phyloP scores from a whole-genome alignment of 2,113 vertebrate genomes.

The Tragulus kanchil region DNA sequence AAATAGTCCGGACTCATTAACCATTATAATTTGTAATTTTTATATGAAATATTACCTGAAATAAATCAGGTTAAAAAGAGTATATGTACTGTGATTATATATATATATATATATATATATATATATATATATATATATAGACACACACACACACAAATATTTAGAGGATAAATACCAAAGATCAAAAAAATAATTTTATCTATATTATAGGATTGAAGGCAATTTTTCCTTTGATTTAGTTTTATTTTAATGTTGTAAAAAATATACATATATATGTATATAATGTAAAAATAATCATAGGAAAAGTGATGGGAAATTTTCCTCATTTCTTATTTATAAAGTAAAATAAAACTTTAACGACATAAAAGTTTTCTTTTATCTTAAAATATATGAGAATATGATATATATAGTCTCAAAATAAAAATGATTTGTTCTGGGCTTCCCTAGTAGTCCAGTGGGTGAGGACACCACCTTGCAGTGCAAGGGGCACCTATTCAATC shows the following conservation, averaged over 20 bases:
- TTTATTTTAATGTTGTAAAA: neutral
- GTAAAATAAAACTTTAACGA: conserved; percentile 28
- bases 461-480: no score
- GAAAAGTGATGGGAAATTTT: neutral
- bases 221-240: neutral
- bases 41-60: neutral
- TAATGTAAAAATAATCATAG: neutral
- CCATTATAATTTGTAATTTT: neutral
- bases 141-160: neutral
- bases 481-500: no score
- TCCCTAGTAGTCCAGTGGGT: no score
- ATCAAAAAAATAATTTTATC: neutral
- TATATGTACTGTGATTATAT: neutral
- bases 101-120: neutral
- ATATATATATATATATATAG: no score
- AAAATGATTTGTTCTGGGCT: neutral
- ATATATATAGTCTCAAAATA: neutral
- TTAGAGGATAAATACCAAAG: neutral
- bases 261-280: neutral
- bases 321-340: neutral
- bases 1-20: neutral
- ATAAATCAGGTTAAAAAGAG: neutral
- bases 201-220: neutral
- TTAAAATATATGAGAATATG: neutral
- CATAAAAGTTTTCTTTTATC: neutral